A percentile compares a stretch with the other conserved stretches of the same genome.
Conservation (phyloP, 2,113 vertebrate genomes). For the Dendrocopos noguchii region DNA sequence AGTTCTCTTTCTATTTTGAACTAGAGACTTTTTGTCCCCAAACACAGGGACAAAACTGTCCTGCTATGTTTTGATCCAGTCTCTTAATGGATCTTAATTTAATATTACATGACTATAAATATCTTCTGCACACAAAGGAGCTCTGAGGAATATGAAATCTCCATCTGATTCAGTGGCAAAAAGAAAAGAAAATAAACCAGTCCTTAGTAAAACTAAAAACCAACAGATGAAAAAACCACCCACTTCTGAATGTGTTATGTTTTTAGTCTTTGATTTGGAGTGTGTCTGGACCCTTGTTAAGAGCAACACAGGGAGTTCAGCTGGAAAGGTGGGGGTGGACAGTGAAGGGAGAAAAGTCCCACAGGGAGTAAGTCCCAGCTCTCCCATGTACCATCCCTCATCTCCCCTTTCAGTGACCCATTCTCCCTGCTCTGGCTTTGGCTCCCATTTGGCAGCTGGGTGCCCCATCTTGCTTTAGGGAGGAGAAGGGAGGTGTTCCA, state of each 20-base stretch:
- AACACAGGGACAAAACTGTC: neutral
- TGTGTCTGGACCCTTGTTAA: neutral
- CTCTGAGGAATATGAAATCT: neutral
- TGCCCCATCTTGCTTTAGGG: neutral
- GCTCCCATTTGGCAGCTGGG: neutral
- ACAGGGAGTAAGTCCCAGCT: neutral
- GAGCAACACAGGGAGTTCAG: neutral
- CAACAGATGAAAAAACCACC: too few species aligned
- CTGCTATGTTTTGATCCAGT: neutral
- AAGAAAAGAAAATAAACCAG: neutral
- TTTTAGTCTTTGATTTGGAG: neutral
- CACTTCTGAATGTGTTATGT: neutral
- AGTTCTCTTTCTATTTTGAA: neutral
- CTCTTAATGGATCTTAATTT: neutral
- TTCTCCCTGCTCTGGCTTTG: neutral
- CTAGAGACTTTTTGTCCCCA: neutral
- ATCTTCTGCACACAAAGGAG: neutral
- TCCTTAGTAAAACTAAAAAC: neutral
- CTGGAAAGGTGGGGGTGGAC: neutral
- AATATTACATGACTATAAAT: neutral
- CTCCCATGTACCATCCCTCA: accelerated
- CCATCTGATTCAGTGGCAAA: neutral
- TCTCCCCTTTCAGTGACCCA: neutral
- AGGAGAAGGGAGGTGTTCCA: neutral
- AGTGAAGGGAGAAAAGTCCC: neutral